Conservation (phyloP, 2,797 vertebrate species). For the Alcedo quadribrachys region DNA sequence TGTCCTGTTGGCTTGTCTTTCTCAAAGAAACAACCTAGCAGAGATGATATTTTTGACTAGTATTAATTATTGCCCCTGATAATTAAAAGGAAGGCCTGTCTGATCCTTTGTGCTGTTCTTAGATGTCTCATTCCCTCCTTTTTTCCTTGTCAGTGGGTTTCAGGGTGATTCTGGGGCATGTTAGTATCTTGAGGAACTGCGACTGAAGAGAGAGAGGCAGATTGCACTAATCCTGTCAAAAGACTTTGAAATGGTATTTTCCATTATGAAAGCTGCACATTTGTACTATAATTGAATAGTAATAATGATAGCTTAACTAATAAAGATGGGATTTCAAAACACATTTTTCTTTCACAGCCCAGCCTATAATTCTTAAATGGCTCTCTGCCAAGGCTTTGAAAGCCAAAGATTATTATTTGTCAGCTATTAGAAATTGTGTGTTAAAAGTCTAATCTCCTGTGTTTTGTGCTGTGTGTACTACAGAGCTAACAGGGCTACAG, state of each 20-base stretch:
- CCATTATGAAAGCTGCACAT: not conserved
- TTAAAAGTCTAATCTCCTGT: constrained; percentile 23
- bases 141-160: not conserved
- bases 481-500: not conserved
- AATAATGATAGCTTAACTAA: constrained; percentile 33
- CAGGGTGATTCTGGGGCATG: not conserved
- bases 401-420: constrained; percentile 39
- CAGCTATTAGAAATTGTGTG: constrained; percentile 6
- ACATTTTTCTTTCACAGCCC: not conserved
- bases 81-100: not conserved
- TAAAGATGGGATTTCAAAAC: constrained; percentile 26
- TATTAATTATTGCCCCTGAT: not conserved
- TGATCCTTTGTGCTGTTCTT: not conserved
- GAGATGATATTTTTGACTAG: not conserved
- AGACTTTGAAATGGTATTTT: not conserved
- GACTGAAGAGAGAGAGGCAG: not conserved
- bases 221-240: not conserved
- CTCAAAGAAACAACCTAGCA: not conserved
- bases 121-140: not conserved
- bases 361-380: constrained; percentile 43
- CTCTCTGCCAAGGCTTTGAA: constrained; percentile 31
- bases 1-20: not conserved
- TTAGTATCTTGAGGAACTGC: not conserved
- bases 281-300: constrained; percentile 4
- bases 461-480: not conserved